Conservation (phyloP, 2,113 vertebrate genomes). For the Elephantulus edwardii region DNA sequence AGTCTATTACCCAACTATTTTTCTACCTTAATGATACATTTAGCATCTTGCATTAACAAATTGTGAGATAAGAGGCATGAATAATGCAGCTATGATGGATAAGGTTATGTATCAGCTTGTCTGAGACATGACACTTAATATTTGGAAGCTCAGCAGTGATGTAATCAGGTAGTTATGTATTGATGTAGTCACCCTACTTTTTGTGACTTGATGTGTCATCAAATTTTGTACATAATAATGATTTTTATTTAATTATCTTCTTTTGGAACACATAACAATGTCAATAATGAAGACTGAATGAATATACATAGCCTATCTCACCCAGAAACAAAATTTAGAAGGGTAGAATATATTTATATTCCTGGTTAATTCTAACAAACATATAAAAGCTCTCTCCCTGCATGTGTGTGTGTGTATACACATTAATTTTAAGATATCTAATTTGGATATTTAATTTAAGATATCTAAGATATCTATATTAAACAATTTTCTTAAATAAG, state of each 20-base stretch:
- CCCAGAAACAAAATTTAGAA: slow-evolving; percentile 37
- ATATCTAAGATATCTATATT: slow-evolving; percentile 22
- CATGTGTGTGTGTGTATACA: neutral
- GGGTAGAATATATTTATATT: slow-evolving; percentile 29
- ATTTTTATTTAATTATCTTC: neutral
- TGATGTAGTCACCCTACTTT: neutral
- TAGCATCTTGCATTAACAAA: too few species aligned
- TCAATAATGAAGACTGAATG: neutral
- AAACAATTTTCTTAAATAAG: neutral
- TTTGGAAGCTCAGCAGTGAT: neutral
- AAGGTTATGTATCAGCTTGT: neutral
- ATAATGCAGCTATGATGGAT: too few species aligned
- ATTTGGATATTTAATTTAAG: slow-evolving; percentile 41
- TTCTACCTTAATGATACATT: too few species aligned
- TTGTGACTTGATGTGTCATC: too few species aligned
- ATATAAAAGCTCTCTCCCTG: neutral
- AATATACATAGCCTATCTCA: neutral
- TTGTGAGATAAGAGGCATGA: too few species aligned
- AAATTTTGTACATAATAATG: too few species aligned
- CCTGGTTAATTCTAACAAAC: slow-evolving; percentile 36
- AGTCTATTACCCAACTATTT: neutral
- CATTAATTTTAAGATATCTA: slow-evolving; percentile 45
- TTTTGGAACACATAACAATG: neutral
- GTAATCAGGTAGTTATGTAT: neutral
- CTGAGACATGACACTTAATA: neutral